Evolutionary conservation across 1,140 invertebrate species (phyloP).

Genomic region (Mycetomoellerius zeteki): DNA sequence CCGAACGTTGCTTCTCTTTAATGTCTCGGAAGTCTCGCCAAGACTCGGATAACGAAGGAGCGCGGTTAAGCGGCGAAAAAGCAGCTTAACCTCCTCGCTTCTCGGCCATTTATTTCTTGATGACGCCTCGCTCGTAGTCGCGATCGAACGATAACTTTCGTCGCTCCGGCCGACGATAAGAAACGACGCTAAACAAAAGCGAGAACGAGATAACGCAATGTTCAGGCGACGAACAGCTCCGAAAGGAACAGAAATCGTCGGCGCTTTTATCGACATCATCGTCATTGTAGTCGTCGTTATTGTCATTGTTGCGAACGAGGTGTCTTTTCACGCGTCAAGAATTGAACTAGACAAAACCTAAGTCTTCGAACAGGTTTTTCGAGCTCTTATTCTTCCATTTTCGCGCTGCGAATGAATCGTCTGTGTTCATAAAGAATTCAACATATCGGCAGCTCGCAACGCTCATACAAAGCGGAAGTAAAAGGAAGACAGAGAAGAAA

Average conservation of each 20-base stretch:
- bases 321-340: slow-evolving; percentile 15
- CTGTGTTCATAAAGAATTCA: slow-evolving; percentile 46
- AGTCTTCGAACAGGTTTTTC: neutral
- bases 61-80: slow-evolving; percentile 66
- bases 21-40: slow-evolving; percentile 59
- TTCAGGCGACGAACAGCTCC: neutral
- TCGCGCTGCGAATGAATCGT: slow-evolving; percentile 22
- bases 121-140: slow-evolving; percentile 40
- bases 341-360: slow-evolving; percentile 10
- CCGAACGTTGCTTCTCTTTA: slow-evolving; percentile 68
- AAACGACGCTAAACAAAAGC: slow-evolving; percentile 54
- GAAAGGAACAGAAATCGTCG: neutral
- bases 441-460: slow-evolving; percentile 29
- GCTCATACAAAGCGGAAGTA: slow-evolving; percentile 18
- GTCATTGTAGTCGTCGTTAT: neutral
- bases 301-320: neutral
- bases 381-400: neutral
- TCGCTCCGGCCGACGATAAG: slow-evolving; percentile 41
- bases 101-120: slow-evolving; percentile 63
- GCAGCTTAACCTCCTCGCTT: slow-evolving; percentile 69
- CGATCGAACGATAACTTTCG: slow-evolving; percentile 64
- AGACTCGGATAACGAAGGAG: slow-evolving; percentile 68
- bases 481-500: slow-evolving; percentile 32
- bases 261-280: slow-evolving; percentile 11
- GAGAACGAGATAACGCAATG: slow-evolving; percentile 54